A percentile compares a stretch with the other conserved stretches of the same genome.
These are phyloP conservation scores for Macrostomum lignano DNA, from an alignment of 1,140 invertebrate genomes.

Conservation along the genomic window DNA sequence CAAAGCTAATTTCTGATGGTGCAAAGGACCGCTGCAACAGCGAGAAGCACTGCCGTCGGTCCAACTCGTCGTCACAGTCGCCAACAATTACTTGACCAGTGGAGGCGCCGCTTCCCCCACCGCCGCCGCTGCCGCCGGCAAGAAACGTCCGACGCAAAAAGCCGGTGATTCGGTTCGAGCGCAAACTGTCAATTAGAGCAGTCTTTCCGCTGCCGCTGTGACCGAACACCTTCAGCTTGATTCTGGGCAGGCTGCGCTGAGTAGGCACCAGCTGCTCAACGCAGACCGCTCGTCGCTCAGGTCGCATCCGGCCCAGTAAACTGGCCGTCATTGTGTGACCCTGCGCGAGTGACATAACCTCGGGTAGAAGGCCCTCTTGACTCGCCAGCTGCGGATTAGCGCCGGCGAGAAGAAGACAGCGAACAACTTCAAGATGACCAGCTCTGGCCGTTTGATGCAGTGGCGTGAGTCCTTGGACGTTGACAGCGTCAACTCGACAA, in stretches of 20 bases:
- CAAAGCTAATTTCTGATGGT: no score
- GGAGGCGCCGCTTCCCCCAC: no score
- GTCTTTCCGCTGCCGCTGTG: constrained; percentile 48
- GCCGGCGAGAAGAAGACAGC: constrained; percentile 38
- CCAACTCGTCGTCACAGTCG: no score
- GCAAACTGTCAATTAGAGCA: constrained; percentile 40
- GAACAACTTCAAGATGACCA: constrained; percentile 44
- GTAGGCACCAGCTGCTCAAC: constrained; percentile 40
- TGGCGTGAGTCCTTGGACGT: constrained; percentile 37
- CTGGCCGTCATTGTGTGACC: constrained; percentile 42
- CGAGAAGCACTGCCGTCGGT: no score
- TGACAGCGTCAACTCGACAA: constrained; percentile 41
- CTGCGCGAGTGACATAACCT: constrained; percentile 51
- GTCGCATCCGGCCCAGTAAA: no score
- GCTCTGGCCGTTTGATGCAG: constrained; percentile 43
- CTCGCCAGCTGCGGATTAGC: constrained; percentile 29
- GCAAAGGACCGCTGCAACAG: no score
- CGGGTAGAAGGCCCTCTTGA: constrained; percentile 44
- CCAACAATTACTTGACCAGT: no score
- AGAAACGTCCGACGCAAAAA: constrained; percentile 14
- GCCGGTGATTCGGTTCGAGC: constrained; percentile 24
- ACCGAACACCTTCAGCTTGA: constrained; percentile 47
- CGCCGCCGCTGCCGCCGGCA: no score
- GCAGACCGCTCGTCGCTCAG: constrained; percentile 34
- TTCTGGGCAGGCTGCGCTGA: constrained; percentile 33